Base-by-base conservation (phyloP, 2,797 vertebrate species). In the Spondyliosoma cantharus region DNA sequence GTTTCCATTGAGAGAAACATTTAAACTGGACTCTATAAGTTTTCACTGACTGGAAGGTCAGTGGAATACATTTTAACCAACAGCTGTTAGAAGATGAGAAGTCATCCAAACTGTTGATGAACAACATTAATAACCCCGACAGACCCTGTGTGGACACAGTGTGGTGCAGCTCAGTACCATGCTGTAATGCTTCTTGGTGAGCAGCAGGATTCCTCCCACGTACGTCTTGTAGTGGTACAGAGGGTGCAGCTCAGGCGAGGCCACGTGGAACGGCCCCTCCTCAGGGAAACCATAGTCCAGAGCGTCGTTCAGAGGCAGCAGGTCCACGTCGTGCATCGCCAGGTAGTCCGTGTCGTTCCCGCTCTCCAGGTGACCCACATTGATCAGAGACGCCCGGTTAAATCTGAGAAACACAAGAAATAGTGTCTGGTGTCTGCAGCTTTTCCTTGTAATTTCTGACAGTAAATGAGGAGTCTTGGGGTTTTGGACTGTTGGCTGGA, bases 221-320 rank as follows among this genome's bases (percentile, higher is more conserved):
- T 99, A 99, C 53, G 97, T 98, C 91, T 96, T 97, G 90, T 99
- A 99, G 90, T 99, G 98, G 87, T 99, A 99, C 45, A 99, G 95
- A 0, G 98, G 98, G 91, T 99, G 98, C 71, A 99, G 96, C 72
- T 99, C 97, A 0, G 98, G 98, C 0, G 98, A 98, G 3, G 98
- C 97, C 85, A 99, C 96, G 0, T 99, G 98, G 92, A 98, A 99
- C 1, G 98, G 98, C 0, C 98, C 98, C 0, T 96, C 94, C 71
- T 93, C 94, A 0, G 98, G 97, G 88, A 97, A 99, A 45, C 97
- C 87, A 2, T 99, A 99, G 91, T 99, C 96, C 87, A 99, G 94
- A 37, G 96, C 96, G 7, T 97, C 96, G 0, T 98, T 99, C 74
- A 96, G 95, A 7, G 98, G 98, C 80, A 99, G 93, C 89, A 99